Base-by-base conservation (phyloP, 2,888 invertebrate species). In the Unio delphinus region DNA sequence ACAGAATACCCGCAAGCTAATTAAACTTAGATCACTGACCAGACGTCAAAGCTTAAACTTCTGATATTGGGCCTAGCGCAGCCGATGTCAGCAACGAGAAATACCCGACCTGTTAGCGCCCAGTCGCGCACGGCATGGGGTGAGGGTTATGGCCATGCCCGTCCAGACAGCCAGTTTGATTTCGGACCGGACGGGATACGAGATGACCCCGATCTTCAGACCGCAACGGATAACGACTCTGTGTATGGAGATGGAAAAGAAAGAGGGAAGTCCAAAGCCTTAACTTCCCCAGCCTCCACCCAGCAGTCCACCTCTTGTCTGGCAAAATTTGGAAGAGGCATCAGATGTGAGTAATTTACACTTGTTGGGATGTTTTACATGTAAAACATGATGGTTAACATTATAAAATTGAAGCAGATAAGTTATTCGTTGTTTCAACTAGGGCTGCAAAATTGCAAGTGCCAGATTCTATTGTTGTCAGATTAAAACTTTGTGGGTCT, bases 261-360 rank as follows among this genome's bases (percentile, higher is more conserved):
- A 30, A 77, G 71, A 61, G 68, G 68, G 20, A 74, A 75, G 58
- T 67, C 70, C 18, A 65, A 73, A n/a, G 69, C 65, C 8, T 68
- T 69, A 30, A 74, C 74, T 18, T 62, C 72, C 15, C 69, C 74
- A 23, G 64, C 64, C 20, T 64, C 73, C n/a, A 74, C 62, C 60
- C 73, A 60, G 72, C 80, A 76, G 58, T 69, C 69, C 17, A 75
- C 78, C 23, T 80, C 84, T 23, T 87, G 83, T 70, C 80, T 83
- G 79, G 80, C 78, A 65, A 85, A 80, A 68, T 84, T 89, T 73
- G 83, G 83, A 58, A 80, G 81, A 63, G 85, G 87, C 30, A 70
- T 89, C 18, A 77, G 89, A 80, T 88, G 89, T 89, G 80, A 88
- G 88, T 85, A 65, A 15, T 15, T 56, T 23, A 30, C 26, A 67